phyloP scores from a whole-genome alignment of 2,797 vertebrate species.

The Hirundo rustica region DNA sequence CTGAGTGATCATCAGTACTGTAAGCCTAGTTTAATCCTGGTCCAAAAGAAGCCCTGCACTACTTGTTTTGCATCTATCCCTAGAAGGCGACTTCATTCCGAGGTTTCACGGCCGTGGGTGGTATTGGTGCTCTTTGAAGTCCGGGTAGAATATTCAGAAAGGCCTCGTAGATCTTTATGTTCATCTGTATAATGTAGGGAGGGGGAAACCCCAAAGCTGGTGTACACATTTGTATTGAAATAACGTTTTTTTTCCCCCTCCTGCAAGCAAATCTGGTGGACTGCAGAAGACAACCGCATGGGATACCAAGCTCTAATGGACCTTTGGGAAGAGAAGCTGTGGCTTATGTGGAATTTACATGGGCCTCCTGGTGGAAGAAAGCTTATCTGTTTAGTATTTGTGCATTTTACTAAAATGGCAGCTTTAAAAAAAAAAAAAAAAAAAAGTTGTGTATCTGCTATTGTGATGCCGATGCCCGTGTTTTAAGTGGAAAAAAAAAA shows the following conservation, averaged over 20 bases:
- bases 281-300: slow-evolving; percentile 69
- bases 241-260: slow-evolving; percentile 75
- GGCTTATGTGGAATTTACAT: slow-evolving; percentile 79
- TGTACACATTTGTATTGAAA: slow-evolving; percentile 76
- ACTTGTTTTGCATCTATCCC: slow-evolving; percentile 57
- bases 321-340: slow-evolving; percentile 80
- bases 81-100: slow-evolving; percentile 65
- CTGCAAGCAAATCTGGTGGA: slow-evolving; percentile 78
- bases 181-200: slow-evolving; percentile 67
- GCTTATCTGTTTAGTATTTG: slow-evolving; percentile 90
- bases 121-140: slow-evolving; percentile 78
- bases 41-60: slow-evolving; percentile 60
- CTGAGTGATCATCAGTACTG: slow-evolving; percentile 49
- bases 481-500: slow-evolving; percentile 95
- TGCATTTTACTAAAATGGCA: slow-evolving; percentile 92
- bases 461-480: slow-evolving; percentile 95
- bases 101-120: slow-evolving; percentile 69
- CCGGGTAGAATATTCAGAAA: slow-evolving; percentile 64
- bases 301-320: slow-evolving; percentile 79
- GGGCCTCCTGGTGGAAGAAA: slow-evolving; percentile 83
- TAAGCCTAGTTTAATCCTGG: slow-evolving; percentile 52
- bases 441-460: slow-evolving; percentile 92
- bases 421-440: slow-evolving; percentile 79
- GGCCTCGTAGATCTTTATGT: slow-evolving; percentile 66
- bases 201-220: slow-evolving; percentile 41